Conservation (phyloP, 23 tunicate genomes). For the Botrylloides violaceus region DNA sequence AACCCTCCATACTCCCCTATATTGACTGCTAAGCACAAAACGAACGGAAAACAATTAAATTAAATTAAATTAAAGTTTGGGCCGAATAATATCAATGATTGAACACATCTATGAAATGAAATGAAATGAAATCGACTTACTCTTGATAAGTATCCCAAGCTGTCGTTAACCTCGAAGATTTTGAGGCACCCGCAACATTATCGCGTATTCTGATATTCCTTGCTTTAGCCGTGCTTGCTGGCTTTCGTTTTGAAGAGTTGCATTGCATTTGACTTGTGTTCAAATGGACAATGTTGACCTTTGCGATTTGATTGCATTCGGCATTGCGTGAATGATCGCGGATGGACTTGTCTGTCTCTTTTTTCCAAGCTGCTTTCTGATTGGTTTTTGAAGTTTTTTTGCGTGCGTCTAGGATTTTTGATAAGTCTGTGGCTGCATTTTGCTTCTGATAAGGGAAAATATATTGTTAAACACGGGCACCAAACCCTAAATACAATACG, state of each 20-base stretch:
- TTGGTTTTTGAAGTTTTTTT: no score
- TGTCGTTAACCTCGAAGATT: not conserved
- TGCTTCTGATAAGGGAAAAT: not conserved
- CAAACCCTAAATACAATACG: no score
- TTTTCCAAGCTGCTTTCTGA: no score
- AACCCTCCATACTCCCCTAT: no score
- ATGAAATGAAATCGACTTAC: not conserved
- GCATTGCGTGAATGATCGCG: not conserved
- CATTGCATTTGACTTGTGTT: not conserved
- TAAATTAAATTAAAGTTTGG: no score
- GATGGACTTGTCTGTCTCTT: not conserved
- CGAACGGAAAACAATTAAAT: no score
- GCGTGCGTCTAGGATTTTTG: not conserved
- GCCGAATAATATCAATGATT: no score
- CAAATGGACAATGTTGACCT: not conserved
- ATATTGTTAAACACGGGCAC: not conserved
- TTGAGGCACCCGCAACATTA: not conserved
- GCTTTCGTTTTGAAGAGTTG: not conserved
- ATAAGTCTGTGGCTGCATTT: not conserved
- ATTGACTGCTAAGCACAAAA: no score
- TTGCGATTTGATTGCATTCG: not conserved
- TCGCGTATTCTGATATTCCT: not conserved
- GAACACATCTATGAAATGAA: not conserved
- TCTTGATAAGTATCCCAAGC: not conserved
- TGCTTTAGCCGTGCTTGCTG: no score